phyloP scores from a whole-genome alignment of 2,113 vertebrate genomes.

The Gobio gobio region DNA sequence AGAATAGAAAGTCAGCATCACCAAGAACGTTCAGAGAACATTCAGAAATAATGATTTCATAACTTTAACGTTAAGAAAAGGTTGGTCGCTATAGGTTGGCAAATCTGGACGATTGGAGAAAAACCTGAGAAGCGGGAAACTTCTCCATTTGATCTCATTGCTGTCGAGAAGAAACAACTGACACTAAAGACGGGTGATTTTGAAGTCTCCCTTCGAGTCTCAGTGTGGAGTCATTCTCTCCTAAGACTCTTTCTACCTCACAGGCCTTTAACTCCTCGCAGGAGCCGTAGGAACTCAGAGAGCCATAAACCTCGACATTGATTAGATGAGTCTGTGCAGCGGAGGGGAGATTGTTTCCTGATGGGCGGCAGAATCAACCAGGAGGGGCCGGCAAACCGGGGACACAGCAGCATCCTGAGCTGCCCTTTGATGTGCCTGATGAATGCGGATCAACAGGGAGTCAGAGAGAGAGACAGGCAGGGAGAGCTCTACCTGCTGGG shows the following conservation, averaged over 20 bases:
- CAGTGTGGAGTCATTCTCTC: slow-evolving; percentile 13
- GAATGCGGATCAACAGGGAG: slow-evolving; percentile 56
- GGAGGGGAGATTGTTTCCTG: slow-evolving; percentile 54
- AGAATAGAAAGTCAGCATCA: too few species aligned
- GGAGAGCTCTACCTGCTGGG: slow-evolving; percentile 52
- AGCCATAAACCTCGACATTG: slow-evolving; percentile 71
- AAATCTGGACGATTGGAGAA: not conserved
- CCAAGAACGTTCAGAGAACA: too few species aligned
- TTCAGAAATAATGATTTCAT: too few species aligned
- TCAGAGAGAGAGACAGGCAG: slow-evolving; percentile 30
- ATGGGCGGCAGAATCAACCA: slow-evolving; percentile 60
- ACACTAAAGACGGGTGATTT: slow-evolving; percentile 17
- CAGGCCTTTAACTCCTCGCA: slow-evolving; percentile 57
- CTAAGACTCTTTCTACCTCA: slow-evolving; percentile 20
- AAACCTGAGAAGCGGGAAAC: not conserved
- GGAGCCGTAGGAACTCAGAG: slow-evolving; percentile 65
- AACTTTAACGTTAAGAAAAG: too few species aligned
- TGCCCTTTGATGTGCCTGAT: slow-evolving; percentile 60
- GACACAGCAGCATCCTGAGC: slow-evolving; percentile 51
- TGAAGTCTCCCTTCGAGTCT: not conserved
- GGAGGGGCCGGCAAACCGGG: slow-evolving; percentile 57
- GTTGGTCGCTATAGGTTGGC: not conserved
- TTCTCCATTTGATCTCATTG: not conserved
- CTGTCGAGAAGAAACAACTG: not conserved
- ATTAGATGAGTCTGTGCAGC: slow-evolving; percentile 66